Conservation (phyloP, 2,888 invertebrate genomes). For the Chymomyza amoena region DNA sequence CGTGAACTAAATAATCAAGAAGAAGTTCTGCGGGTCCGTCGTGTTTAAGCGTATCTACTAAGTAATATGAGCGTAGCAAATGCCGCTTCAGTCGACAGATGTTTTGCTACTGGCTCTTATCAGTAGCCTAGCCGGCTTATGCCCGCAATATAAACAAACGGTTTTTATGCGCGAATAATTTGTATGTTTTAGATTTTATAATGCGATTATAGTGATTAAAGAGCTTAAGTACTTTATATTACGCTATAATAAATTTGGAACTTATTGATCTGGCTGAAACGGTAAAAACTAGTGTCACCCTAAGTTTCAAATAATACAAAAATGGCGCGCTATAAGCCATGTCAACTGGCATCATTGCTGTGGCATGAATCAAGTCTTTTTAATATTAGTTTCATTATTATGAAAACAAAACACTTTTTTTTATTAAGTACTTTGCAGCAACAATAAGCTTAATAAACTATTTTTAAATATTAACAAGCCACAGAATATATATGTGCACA, state of each 20-base stretch:
- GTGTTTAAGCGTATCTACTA: background rate
- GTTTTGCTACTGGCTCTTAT: background rate
- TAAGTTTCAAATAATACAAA: background rate
- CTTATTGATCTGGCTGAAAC: background rate
- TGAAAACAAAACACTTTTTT: too few species aligned
- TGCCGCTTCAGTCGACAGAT: background rate
- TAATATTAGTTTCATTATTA: too few species aligned
- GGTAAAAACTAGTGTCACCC: background rate
- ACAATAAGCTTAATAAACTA: too few species aligned
- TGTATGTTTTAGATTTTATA: background rate
- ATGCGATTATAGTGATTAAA: background rate
- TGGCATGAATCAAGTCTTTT: too few species aligned
- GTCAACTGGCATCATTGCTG: background rate
- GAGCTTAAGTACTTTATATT: background rate
- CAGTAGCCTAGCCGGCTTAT: background rate
- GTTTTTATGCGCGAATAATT: background rate
- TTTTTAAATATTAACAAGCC: too few species aligned
- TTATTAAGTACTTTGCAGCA: too few species aligned
- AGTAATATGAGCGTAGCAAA: background rate
- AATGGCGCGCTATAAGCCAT: background rate
- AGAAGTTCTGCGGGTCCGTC: background rate
- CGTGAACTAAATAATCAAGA: slow-evolving; percentile 10
- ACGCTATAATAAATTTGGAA: too few species aligned
- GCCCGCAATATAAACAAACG: background rate
- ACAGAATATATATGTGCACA: background rate